These are phyloP conservation scores for Aplysina aerophoba DNA, from an alignment of 37 sponge, comb jelly and placozoan species.

Conservation along the genomic window DNA sequence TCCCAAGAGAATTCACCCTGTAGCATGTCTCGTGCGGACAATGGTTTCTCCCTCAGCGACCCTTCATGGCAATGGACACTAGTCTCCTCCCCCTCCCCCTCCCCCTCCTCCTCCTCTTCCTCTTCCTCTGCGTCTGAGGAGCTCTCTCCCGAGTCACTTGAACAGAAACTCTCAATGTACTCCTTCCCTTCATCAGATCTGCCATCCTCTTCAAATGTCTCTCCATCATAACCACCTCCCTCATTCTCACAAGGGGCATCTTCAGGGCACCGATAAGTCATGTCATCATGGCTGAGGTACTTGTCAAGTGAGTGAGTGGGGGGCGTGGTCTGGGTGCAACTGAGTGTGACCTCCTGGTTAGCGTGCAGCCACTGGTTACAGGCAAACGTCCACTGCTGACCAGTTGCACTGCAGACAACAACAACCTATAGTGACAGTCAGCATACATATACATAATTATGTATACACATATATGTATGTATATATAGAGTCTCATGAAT, in stretches of 20 bases:
- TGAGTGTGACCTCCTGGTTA: constrained; percentile 28
- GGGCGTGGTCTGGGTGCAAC: constrained; percentile 2
- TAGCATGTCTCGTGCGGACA: neutral
- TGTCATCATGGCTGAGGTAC: neutral
- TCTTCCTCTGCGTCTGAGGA: neutral
- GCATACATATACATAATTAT: neutral
- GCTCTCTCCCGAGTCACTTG: neutral
- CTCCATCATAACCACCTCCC: neutral
- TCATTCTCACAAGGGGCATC: neutral
- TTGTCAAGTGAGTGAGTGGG: neutral
- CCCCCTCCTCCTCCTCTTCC: constrained; percentile 11
- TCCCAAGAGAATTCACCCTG: neutral
- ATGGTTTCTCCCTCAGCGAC: neutral
- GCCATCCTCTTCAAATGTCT: neutral
- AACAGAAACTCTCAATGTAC: neutral
- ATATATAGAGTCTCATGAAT: neutral
- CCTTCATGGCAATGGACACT: neutral
- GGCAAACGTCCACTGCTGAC: constrained; percentile 70
- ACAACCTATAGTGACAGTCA: constrained; percentile 15
- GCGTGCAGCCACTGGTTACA: constrained; percentile 82
- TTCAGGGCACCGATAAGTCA: neutral
- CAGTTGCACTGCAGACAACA: constrained; percentile 46
- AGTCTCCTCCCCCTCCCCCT: neutral
- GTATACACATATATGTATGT: neutral
- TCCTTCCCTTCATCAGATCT: neutral